These are phyloP conservation scores for Cacoxenus indagator DNA, from an alignment of 2,888 invertebrate genomes.

Conservation along the genomic window DNA sequence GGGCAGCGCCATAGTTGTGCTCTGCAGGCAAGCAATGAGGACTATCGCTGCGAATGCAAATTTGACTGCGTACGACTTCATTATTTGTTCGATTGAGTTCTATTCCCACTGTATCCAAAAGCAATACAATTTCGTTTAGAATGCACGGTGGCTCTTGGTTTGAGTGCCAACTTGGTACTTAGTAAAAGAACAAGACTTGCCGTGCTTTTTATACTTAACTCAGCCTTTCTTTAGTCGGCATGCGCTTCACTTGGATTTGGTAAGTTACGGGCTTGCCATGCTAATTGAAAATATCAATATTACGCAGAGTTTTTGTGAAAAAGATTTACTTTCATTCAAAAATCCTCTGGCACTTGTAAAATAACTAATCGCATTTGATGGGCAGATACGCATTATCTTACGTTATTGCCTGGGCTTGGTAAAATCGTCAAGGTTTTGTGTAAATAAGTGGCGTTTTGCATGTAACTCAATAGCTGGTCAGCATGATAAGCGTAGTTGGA, in stretches of 20 bases:
- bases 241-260: conserved; percentile 26
- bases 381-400: too few relatives aligned
- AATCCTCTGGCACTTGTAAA: conserved; percentile 25
- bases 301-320: conserved; percentile 29
- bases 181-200: conserved; percentile 33
- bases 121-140: background rate
- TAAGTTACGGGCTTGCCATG: conserved; percentile 38
- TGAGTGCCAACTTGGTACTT: conserved; percentile 39
- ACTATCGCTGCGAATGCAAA: conserved; percentile 14
- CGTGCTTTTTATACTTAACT: conserved; percentile 42
- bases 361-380: conserved; percentile 20
- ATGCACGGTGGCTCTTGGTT: conserved; percentile 24
- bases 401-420: conserved; percentile 25
- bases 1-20: conserved; percentile 35
- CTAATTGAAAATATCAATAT: conserved; percentile 50
- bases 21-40: conserved; percentile 5
- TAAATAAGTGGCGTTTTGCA: conserved; percentile 24
- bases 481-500: conserved; percentile 38
- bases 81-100: conserved; percentile 19
- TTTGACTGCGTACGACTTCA: conserved; percentile 39
- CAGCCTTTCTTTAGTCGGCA: conserved; percentile 4
- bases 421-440: conserved; percentile 3
- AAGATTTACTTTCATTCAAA: conserved; percentile 52
- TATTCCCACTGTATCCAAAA: conserved; percentile 7
- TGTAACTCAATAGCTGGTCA: background rate